A percentile compares a stretch with the other conserved stretches of the same genome.
phyloP scores from a whole-genome alignment of 2,888 invertebrate species.

The Dasypolia templi region DNA sequence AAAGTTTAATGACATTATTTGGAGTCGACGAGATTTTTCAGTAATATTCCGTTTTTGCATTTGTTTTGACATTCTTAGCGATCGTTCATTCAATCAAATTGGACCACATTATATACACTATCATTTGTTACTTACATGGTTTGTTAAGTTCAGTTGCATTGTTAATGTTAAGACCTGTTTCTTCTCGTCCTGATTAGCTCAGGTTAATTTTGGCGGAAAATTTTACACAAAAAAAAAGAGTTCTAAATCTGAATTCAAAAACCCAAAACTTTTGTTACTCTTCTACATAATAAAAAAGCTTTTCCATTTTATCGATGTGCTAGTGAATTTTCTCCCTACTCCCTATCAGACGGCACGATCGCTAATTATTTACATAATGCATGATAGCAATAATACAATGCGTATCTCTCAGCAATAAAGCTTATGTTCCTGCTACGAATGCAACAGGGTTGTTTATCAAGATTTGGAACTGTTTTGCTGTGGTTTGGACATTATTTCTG shows the following conservation, averaged over 20 bases:
- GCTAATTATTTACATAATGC: slow-evolving; percentile 73
- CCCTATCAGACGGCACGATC: slow-evolving; percentile 16
- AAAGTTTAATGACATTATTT: no score
- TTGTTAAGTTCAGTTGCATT: no score
- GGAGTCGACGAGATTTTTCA: no score
- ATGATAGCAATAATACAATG: slow-evolving; percentile 48
- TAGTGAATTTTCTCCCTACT: slow-evolving; percentile 5
- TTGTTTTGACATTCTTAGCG: not conserved
- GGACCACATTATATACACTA: not conserved
- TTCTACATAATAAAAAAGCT: not conserved
- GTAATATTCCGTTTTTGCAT: no score
- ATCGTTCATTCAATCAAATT: not conserved
- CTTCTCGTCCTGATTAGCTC: not conserved
- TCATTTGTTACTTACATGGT: no score
- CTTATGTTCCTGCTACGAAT: slow-evolving; percentile 44
- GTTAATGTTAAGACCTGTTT: not conserved
- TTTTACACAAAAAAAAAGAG: not conserved
- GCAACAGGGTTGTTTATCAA: slow-evolving; percentile 66
- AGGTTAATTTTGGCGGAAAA: not conserved
- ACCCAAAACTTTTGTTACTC: not conserved
- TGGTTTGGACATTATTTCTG: slow-evolving; percentile 47
- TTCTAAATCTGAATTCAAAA: not conserved
- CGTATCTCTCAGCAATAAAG: slow-evolving; percentile 62
- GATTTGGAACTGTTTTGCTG: slow-evolving; percentile 45
- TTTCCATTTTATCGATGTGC: not conserved